A percentile compares a stretch with the other conserved stretches of the same genome.
phyloP scores from a whole-genome alignment of 2,797 vertebrate genomes.

The Craterocephalus amniculus region DNA sequence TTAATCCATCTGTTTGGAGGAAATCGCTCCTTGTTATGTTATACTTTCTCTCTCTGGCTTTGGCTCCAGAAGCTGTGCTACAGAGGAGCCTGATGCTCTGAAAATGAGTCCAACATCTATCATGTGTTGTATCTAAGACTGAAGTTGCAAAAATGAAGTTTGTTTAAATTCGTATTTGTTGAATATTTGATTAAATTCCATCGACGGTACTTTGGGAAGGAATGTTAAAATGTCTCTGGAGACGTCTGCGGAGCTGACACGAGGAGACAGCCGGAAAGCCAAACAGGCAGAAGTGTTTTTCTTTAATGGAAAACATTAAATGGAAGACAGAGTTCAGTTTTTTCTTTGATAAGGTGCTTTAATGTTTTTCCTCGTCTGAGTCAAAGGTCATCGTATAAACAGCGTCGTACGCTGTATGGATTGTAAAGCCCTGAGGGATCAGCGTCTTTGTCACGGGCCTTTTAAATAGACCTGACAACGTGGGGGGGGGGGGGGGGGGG shows the following conservation, averaged over 20 bases:
- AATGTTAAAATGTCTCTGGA: constrained; percentile 1
- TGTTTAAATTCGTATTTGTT: neutral
- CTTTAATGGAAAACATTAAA: neutral
- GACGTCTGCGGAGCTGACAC: neutral
- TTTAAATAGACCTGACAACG: constrained; percentile 24
- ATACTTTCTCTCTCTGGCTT: no score
- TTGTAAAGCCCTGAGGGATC: constrained; percentile 3
- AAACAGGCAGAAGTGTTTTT: neutral
- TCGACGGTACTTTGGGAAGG: neutral
- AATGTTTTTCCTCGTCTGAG: neutral
- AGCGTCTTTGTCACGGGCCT: constrained; percentile 13
- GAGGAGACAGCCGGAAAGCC: neutral
- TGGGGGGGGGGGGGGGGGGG: neutral
- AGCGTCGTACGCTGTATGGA: neutral
- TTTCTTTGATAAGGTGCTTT: neutral
- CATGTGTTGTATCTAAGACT: no score
- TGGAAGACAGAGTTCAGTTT: constrained; percentile 1
- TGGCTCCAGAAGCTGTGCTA: no score
- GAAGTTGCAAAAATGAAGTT: neutral
- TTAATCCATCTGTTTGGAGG: no score
- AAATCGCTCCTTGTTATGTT: no score
- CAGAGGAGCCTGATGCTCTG: no score
- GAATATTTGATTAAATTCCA: neutral
- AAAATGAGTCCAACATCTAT: no score
- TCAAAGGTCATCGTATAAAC: neutral